A percentile compares a stretch with the other conserved stretches of the same genome.
These are phyloP conservation scores for Oryzias javanicus DNA, from an alignment of 2,113 vertebrate species.

Conservation along the genomic window DNA sequence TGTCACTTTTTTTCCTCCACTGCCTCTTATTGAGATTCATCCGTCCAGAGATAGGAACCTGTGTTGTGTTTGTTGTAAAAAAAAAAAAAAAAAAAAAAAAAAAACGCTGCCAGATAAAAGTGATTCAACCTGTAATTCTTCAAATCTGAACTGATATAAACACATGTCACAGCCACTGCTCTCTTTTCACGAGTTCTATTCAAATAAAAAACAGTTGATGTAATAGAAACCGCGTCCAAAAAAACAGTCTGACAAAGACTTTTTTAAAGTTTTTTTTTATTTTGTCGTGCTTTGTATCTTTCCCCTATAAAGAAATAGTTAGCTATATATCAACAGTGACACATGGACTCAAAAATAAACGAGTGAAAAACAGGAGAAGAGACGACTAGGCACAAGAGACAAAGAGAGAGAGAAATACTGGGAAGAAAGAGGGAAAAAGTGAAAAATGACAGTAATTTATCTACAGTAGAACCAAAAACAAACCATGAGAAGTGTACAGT, in stretches of 20 bases:
- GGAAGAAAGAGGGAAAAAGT: conserved; percentile 52
- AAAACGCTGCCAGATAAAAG: conserved; percentile 37
- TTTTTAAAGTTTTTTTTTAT: conserved; percentile 73
- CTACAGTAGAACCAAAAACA: conserved; percentile 71
- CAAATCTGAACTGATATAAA: conserved; percentile 53
- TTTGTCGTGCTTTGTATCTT: conserved; percentile 83
- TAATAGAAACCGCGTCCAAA: conserved; percentile 37
- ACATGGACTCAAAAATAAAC: conserved; percentile 77
- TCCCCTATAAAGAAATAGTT: conserved; percentile 84
- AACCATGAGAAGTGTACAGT: conserved; percentile 76
- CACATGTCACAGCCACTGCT: conserved; percentile 38
- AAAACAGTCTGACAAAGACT: conserved; percentile 32
- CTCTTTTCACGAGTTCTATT: conserved; percentile 28
- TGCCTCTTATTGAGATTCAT: conserved; percentile 61
- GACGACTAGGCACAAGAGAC: conserved; percentile 70
- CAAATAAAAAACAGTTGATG: conserved; percentile 47
- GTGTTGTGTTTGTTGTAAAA: conserved; percentile 50
- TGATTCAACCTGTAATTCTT: conserved; percentile 33
- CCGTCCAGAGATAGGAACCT: conserved; percentile 17
- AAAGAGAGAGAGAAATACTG: conserved; percentile 57
- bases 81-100: not conserved
- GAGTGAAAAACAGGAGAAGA: conserved; percentile 70
- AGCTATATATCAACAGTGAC: conserved; percentile 84
- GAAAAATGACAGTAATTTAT: conserved; percentile 70
- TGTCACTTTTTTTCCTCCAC: conserved; percentile 28